A percentile compares a stretch with the other conserved stretches of the same genome.
These are phyloP conservation scores for Corapipo altera DNA, from an alignment of 2,113 vertebrate genomes.

Conservation along the genomic window DNA sequence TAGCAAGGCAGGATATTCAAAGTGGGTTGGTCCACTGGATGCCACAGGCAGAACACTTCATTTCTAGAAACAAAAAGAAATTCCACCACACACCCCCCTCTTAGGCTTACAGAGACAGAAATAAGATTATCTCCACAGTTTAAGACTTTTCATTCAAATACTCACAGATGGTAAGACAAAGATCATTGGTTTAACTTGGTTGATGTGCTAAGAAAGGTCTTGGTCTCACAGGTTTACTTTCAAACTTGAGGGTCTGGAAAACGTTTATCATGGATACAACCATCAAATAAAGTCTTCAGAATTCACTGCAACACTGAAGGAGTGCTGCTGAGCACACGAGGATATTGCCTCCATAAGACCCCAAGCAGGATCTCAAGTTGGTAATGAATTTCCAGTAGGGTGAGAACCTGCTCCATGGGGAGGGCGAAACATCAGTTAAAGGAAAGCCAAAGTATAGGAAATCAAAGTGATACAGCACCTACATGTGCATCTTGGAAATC, in stretches of 20 bases:
- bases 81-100: neutral
- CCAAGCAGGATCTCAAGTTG: neutral
- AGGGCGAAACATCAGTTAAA: neutral
- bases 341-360: neutral
- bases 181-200: neutral
- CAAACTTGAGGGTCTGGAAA: neutral
- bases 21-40: neutral
- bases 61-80: neutral
- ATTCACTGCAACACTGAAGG: neutral
- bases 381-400: neutral
- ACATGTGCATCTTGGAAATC: neutral
- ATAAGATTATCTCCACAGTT: neutral
- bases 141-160: neutral
- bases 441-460: neutral
- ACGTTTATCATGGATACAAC: neutral
- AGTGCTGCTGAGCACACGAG: neutral
- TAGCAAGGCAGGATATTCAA: neutral
- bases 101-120: neutral
- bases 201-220: neutral
- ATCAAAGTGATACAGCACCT: neutral
- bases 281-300: neutral
- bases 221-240: neutral
- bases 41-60: neutral
- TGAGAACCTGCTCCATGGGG: rapidly evolving
- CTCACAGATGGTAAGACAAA: neutral